Percentiles rank a stretch among this genome's conserved stretches.
These are phyloP conservation scores for Lasioglossum lativentre DNA, from an alignment of 2,888 invertebrate genomes.

Conservation along the genomic window DNA sequence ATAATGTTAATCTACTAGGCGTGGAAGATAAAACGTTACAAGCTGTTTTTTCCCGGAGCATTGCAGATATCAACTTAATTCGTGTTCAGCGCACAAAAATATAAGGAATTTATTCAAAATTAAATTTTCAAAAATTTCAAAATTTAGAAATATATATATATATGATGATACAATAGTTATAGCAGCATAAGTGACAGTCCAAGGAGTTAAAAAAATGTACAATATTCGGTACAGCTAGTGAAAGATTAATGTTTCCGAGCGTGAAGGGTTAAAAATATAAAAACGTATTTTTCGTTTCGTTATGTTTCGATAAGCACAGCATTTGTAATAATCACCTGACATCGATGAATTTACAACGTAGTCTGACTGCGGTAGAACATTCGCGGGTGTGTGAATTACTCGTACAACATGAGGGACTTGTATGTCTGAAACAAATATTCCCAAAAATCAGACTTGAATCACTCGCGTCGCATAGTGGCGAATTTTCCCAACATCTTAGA, in stretches of 20 bases:
- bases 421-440: slow-evolving; percentile 75
- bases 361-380: slow-evolving; percentile 32
- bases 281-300: background rate
- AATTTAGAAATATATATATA: too few species aligned
- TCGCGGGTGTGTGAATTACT: slow-evolving; percentile 68
- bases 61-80: background rate
- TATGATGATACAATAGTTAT: too few species aligned
- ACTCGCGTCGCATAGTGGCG: background rate
- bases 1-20: too few species aligned
- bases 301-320: background rate
- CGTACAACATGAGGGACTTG: slow-evolving; percentile 71
- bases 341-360: slow-evolving; percentile 56
- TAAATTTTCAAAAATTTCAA: too few species aligned
- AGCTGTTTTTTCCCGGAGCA: too few species aligned
- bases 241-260: background rate
- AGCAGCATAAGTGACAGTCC: too few species aligned
- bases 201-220: background rate
- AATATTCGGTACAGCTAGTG: background rate
- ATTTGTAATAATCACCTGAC: slow-evolving; percentile 66
- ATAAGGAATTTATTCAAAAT: too few species aligned
- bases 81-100: background rate
- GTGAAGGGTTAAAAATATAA: background rate
- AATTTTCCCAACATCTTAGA: background rate
- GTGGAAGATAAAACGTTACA: too few species aligned
- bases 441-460: slow-evolving; percentile 11